Conservation (phyloP, 2,113 vertebrate genomes). For the Crotalus tigris region DNA sequence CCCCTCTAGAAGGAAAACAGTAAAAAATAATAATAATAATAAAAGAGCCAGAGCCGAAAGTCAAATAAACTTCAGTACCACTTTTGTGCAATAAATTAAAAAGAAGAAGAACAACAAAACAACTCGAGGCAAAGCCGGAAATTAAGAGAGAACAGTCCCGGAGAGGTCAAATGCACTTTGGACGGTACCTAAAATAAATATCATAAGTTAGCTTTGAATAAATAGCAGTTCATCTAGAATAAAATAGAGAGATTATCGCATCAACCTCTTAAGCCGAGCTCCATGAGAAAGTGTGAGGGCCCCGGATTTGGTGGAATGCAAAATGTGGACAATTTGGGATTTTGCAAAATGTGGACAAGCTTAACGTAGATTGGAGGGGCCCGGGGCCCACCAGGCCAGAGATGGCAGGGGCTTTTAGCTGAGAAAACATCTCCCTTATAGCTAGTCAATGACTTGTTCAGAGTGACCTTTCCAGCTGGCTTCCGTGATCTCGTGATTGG, state of each 20-base stretch:
- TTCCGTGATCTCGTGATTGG: no score
- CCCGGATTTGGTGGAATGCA: not conserved
- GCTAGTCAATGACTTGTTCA: not conserved
- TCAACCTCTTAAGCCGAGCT: constrained; percentile 44
- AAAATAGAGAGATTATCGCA: constrained; percentile 61
- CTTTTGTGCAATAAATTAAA: constrained; percentile 59
- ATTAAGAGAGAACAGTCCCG: not conserved
- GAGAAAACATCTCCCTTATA: not conserved
- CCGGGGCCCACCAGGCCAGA: not conserved
- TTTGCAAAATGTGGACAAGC: not conserved
- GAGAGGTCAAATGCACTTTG: constrained; percentile 43
- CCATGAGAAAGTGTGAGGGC: rapidly evolving
- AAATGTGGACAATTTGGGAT: no score
- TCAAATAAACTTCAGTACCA: constrained; percentile 42
- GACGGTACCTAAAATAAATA: constrained; percentile 61
- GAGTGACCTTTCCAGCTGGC: no score
- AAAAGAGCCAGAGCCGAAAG: not conserved
- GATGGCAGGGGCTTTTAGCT: not conserved
- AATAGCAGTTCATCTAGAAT: constrained; percentile 57
- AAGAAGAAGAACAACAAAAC: not conserved
- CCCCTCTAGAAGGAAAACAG: constrained; percentile 33
- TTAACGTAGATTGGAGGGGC: not conserved
- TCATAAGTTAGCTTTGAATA: constrained; percentile 67
- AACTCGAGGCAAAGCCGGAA: not conserved
- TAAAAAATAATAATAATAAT: constrained; percentile 22